These are phyloP conservation scores for Keiferia lycopersicella DNA, from an alignment of 2,888 invertebrate species.

Conservation along the genomic window DNA sequence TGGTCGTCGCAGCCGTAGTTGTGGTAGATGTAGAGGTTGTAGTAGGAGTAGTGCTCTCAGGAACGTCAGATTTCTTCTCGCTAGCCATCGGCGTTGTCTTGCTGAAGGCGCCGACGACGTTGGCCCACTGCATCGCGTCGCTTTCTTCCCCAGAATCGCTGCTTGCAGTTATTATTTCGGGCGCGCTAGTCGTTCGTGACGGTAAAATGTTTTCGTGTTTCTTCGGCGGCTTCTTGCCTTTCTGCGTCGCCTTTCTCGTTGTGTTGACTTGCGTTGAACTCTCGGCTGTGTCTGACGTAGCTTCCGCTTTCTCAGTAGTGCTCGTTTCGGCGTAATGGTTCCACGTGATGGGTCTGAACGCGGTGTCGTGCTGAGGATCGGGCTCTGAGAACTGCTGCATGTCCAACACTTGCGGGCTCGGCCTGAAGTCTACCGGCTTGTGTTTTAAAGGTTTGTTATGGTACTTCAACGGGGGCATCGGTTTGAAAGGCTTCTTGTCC, in stretches of 20 bases:
- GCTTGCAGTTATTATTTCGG: constrained; percentile 67
- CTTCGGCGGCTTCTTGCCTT: constrained; percentile 53
- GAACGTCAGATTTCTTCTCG: constrained; percentile 42
- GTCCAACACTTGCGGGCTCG: constrained; percentile 71
- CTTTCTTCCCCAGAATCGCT: constrained; percentile 45
- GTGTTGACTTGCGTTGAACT: constrained; percentile 47
- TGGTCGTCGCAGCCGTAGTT: constrained; percentile 27
- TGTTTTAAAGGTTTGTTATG: constrained; percentile 51
- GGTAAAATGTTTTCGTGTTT: constrained; percentile 57
- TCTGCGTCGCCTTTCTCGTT: constrained; percentile 45
- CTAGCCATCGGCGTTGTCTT: constrained; percentile 70
- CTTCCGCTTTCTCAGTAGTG: constrained; percentile 38
- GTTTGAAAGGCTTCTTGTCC: constrained; percentile 76
- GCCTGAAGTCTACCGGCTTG: constrained; percentile 61
- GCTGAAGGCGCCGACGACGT: constrained; percentile 62
- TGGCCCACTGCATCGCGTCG: constrained; percentile 61
- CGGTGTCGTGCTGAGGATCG: constrained; percentile 56
- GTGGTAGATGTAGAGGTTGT: constrained; percentile 42
- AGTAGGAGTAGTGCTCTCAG: constrained; percentile 44
- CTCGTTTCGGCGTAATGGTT: constrained; percentile 45
- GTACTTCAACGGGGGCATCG: constrained; percentile 71
- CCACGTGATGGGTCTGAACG: constrained; percentile 66
- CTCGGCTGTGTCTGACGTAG: constrained; percentile 34
- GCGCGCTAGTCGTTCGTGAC: constrained; percentile 54
- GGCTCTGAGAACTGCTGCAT: constrained; percentile 54